phyloP scores from a whole-genome alignment of 2,797 vertebrate genomes.

The Scleropages formosus region DNA sequence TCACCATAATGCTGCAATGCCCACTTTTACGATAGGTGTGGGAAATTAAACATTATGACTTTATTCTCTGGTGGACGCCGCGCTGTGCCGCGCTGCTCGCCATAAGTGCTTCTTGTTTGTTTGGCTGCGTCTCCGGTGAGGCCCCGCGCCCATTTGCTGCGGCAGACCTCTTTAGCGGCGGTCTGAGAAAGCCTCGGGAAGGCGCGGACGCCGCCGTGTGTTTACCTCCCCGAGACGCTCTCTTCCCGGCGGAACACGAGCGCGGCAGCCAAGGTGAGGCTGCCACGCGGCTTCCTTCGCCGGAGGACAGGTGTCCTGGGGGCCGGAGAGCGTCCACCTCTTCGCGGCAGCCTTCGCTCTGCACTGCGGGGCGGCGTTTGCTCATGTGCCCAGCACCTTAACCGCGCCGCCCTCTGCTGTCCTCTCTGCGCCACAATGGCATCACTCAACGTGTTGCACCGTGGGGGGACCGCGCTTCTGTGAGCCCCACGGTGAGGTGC shows the following conservation, averaged over 20 bases:
- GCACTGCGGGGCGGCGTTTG: no score
- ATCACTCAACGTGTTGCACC: no score
- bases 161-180: slow-evolving; percentile 72
- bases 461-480: no score
- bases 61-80: slow-evolving; percentile 62
- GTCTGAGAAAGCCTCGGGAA: slow-evolving; percentile 70
- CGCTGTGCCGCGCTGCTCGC: slow-evolving; percentile 63
- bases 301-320: no score
- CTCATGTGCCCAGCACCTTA: no score
- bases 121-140: slow-evolving; percentile 70
- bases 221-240: slow-evolving; percentile 23
- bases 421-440: no score
- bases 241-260: neutral
- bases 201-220: slow-evolving; percentile 45
- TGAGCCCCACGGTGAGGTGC: no score
- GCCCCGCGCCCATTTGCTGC: slow-evolving; percentile 68
- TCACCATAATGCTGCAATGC: slow-evolving; percentile 70
- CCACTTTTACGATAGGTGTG: slow-evolving; percentile 72
- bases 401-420: no score
- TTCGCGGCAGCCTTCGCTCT: no score
- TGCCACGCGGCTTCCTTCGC: no score
- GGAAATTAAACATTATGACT: slow-evolving; percentile 66
- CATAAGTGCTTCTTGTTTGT: slow-evolving; percentile 76
- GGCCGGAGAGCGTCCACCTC: no score
- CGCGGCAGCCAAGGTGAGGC: neutral